Base-by-base conservation (phyloP, 2,888 invertebrate genomes). In the Callinectes sapidus region DNA sequence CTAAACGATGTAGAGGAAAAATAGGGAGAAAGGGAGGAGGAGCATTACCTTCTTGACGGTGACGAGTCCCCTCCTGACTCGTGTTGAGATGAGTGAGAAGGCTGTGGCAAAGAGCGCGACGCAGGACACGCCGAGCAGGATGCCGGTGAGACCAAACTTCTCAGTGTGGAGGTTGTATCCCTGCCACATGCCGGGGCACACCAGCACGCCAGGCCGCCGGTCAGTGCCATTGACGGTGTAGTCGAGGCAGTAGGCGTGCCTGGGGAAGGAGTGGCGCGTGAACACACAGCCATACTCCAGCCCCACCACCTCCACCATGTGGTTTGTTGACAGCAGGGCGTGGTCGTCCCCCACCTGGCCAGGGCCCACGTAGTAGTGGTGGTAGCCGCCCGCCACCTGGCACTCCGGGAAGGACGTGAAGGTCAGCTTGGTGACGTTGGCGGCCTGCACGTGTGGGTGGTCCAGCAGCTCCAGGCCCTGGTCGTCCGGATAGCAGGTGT, bases 21-120 rank as follows among this genome's bases (percentile, higher is more conserved):
- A n/a, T n/a, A n/a, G n/a, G n/a, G n/a, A n/a, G n/a, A n/a, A n/a
- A n/a, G n/a, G n/a, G n/a, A n/a, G n/a, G n/a, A n/a, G 10, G 2
- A 16, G 18, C 35, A 81, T n/a, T n/a, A 94, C 94, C 94, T 94
- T 94, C 39, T 91, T 93, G 86, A 93, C 93, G 54, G 93, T 93
- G 91, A 94, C 93, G 42, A 94, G 92, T 23, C 94, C 94, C 66
- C 93, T 71, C 77, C 93, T 90, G 87, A 93, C 93, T n/a, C 93
- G 85, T 39, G 91, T 92, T 32, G 89, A 90, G 88, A 94, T 66
- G 87, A 94, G 91, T 6, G 91, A 89, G 91, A 93, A 89, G 48
- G 92, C 91, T 16, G 94, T 93, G 39, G 87, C 91, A 32, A 93
- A 28, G 77, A 94, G 91, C 23, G 92, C 91, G n/a, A 88, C 87